phyloP scores from a whole-genome alignment of 2,113 vertebrate species.

The Elephantulus edwardii region DNA sequence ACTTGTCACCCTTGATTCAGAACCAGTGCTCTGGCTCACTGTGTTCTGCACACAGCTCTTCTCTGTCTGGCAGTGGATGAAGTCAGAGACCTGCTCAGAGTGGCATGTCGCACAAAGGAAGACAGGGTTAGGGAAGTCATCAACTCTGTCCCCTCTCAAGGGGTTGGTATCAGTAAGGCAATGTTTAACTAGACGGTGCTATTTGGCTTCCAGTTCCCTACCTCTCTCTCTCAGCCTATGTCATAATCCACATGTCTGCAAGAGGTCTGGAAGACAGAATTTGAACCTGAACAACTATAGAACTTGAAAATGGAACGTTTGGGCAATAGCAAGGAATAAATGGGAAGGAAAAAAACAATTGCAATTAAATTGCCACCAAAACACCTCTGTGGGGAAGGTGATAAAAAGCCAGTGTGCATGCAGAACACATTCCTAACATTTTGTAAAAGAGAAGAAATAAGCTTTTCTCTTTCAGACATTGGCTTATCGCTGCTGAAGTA shows the following conservation, averaged over 20 bases:
- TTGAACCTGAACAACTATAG: constrained; percentile 13
- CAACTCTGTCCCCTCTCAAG: not conserved
- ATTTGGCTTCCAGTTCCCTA: not conserved
- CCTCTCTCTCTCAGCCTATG: not conserved
- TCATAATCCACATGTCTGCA: not conserved
- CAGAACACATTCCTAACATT: constrained; percentile 8
- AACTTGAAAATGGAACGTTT: not conserved
- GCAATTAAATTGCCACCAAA: not conserved
- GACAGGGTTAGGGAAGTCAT: not conserved
- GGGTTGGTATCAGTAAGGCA: not conserved
- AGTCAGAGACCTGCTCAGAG: not conserved
- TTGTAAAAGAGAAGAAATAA: not conserved
- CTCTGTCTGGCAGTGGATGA: not conserved
- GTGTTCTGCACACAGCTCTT: not conserved
- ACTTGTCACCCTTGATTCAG: not conserved
- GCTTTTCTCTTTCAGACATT: constrained; percentile 34
- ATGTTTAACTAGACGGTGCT: not conserved
- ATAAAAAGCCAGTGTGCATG: constrained; percentile 10
- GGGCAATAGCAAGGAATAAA: not conserved
- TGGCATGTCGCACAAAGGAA: not conserved
- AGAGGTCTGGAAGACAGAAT: not conserved
- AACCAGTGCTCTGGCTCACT: not conserved
- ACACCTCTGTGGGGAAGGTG: not conserved
- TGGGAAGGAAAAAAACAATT: not conserved
- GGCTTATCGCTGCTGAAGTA: not conserved